Evolutionary conservation across 2,113 vertebrate species (phyloP), one percentile per base, ranked within the genome.

Genomic region (Fregata magnificens): DNA sequence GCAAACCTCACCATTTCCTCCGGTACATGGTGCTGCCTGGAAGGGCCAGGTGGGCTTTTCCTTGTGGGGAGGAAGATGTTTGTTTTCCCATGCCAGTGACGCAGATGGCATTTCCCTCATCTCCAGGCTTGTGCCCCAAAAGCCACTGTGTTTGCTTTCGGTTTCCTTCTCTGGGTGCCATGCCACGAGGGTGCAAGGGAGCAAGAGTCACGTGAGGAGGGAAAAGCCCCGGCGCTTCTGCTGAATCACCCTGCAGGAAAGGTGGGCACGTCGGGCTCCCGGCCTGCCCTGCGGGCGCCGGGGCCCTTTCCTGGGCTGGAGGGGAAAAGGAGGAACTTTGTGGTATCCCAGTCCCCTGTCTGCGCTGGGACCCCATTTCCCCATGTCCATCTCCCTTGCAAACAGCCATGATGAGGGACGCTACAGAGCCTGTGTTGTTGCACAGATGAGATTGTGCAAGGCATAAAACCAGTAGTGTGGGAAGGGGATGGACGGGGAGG

Each of bases 131-230:
- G 25, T 29, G 13, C 32, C 45, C 40, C 40, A 36, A 34, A 82
- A 61, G 40, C 44, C 0, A 0, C 62, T 3, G 6, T 2, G 1
- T 28, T 80, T 66, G 53, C 58, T 97, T 97, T 91, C 6, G 0
- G 49, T 95, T 96, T 97, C 76, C 20, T 56, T 82, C 45, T 80
- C 10, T 4, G 15, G 12, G 49, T 69, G 45, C 77, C 1, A 1
- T 0, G 0, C 65, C 28, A 5, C 0, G 1, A 50, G 21, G 32
- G 17, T 65, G 53, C 40, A 45, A 79, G 34, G 9, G 1, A 79
- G n/a, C n/a, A 36, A 59, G 66, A 14, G 22, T 58, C 56, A 52
- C 3, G 0, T 71, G 72, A 53, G 53, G 36, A 59, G 21, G 52
- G 36, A 74, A 44, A 73, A 92, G 5, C 14, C 12, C 26, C 5